phyloP scores from a whole-genome alignment of 2,113 vertebrate species.

The Tapirus terrestris region DNA sequence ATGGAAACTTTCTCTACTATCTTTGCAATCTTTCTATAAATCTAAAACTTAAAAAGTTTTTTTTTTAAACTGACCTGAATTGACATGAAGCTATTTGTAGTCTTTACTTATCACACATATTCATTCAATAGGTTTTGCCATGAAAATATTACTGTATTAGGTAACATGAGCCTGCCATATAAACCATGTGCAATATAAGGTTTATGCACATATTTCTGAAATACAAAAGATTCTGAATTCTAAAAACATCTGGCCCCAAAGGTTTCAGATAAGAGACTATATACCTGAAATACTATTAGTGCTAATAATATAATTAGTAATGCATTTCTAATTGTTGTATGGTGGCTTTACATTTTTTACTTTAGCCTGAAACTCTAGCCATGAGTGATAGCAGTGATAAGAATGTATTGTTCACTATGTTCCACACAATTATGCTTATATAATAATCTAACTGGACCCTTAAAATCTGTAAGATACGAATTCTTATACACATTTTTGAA shows the following conservation, averaged over 20 bases:
- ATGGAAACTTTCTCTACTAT: neutral
- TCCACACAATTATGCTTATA: neutral
- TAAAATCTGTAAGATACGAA: neutral
- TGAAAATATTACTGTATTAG: conserved; percentile 11
- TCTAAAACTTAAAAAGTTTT: neutral
- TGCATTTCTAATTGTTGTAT: neutral
- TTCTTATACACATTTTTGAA: neutral
- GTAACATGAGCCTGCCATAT: neutral
- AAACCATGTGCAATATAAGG: neutral
- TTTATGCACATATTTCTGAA: neutral
- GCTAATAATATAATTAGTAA: neutral
- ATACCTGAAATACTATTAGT: neutral
- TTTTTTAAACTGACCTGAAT: neutral
- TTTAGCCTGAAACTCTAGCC: neutral
- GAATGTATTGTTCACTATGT: neutral
- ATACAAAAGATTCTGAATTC: neutral
- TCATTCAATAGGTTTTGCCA: conserved; percentile 22
- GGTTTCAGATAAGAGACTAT: neutral
- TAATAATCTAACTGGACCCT: conserved; percentile 1
- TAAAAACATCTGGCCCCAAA: neutral
- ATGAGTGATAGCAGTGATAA: neutral
- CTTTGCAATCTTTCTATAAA: neutral
- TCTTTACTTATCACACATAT: neutral
- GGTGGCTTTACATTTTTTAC: conserved; percentile 7
- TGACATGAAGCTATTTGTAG: neutral